These are phyloP conservation scores for Uromys caudimaculatus DNA, from an alignment of 2,797 vertebrate genomes.

Conservation along the genomic window DNA sequence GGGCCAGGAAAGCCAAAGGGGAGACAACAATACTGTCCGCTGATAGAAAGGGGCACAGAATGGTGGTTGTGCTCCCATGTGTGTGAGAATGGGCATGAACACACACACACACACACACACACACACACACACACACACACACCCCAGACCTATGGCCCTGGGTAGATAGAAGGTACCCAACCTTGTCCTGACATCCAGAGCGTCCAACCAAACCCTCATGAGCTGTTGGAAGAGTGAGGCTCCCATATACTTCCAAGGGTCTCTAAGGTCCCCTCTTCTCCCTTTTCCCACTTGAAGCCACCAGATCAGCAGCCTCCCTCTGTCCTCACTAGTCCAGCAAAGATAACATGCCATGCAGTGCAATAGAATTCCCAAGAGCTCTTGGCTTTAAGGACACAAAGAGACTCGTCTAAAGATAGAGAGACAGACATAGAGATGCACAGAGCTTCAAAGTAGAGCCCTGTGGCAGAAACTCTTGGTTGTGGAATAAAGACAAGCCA, in stretches of 20 bases:
- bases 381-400: background rate
- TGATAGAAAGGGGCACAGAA: slow-evolving; percentile 84
- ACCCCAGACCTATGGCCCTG: too few relatives aligned
- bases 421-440: background rate
- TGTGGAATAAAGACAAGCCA: background rate
- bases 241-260: background rate
- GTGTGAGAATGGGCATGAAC: background rate
- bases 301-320: background rate
- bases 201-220: background rate
- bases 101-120: background rate
- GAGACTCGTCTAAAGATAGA: background rate
- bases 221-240: background rate
- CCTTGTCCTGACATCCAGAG: background rate
- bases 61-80: background rate
- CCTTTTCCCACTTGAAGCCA: background rate
- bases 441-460: background rate
- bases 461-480: background rate
- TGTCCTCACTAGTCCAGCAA: background rate
- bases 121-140: background rate
- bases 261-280: background rate
- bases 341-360: background rate
- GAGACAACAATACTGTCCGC: slow-evolving; percentile 85
- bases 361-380: background rate
- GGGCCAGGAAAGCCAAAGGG: slow-evolving; percentile 79
- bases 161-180: background rate